phyloP scores from a whole-genome alignment of 2,797 vertebrate species.

The Pseudochromis fuscus region DNA sequence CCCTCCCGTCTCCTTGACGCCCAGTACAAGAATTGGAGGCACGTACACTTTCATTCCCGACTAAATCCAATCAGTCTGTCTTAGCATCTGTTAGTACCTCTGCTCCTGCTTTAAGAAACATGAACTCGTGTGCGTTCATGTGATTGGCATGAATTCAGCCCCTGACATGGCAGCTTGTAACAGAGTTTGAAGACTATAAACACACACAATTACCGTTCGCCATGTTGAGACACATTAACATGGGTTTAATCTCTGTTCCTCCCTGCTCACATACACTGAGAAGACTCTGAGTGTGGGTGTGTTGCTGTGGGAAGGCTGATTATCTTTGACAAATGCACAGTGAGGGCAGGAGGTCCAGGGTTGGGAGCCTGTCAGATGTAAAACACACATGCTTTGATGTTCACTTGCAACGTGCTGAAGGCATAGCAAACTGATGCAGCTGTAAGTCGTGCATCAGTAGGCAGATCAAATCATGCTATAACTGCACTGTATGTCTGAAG shows the following conservation, averaged over 20 bases:
- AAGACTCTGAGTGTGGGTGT: slow-evolving; percentile 28
- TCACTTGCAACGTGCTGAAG: slow-evolving; percentile 43
- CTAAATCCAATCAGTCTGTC: slow-evolving; percentile 5
- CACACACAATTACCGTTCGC: slow-evolving; percentile 10
- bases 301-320: slow-evolving; percentile 55
- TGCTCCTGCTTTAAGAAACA: slow-evolving; percentile 1
- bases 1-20: slow-evolving; percentile 14
- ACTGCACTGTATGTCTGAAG: slow-evolving; percentile 19
- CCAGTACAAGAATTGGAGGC: slow-evolving; percentile 11
- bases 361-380: slow-evolving; percentile 64
- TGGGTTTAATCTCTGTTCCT: slow-evolving; percentile 18
- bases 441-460: slow-evolving; percentile 50
- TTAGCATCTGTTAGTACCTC: not conserved
- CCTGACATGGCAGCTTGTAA: slow-evolving; percentile 1
- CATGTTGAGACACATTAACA: slow-evolving; percentile 11
- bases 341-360: slow-evolving; percentile 61
- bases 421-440: slow-evolving; percentile 57
- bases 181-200: slow-evolving; percentile 35
- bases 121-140: not conserved
- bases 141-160: slow-evolving; percentile 13
- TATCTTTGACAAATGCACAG: slow-evolving; percentile 74
- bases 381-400: slow-evolving; percentile 80
- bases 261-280: slow-evolving; percentile 19
- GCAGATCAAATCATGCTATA: slow-evolving; percentile 37
- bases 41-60: not conserved